A percentile compares a stretch with the other conserved stretches of the same genome.
These are phyloP conservation scores for Uropetala carovei DNA, from an alignment of 2,888 invertebrate species.

Conservation along the genomic window DNA sequence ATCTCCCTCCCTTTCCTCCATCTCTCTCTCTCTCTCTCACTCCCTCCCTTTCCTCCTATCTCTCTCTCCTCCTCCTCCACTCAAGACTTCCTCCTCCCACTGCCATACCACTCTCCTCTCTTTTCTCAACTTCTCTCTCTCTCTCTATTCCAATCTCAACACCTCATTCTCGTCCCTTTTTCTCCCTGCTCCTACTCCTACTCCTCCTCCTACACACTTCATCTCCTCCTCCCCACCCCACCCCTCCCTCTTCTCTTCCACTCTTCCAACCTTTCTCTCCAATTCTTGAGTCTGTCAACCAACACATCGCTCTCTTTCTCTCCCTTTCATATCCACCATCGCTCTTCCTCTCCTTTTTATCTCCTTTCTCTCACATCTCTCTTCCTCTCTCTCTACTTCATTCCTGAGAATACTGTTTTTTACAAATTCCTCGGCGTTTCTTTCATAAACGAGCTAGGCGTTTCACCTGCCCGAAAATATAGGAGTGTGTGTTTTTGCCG, in stretches of 20 bases:
- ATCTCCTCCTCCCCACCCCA: neutral
- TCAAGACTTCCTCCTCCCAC: neutral
- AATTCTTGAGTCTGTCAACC: too few relatives aligned
- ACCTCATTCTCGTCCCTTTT: neutral
- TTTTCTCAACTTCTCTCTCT: neutral
- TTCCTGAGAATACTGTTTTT: neutral
- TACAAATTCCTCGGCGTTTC: too few relatives aligned
- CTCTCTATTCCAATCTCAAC: neutral
- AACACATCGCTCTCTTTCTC: neutral
- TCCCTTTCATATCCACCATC: neutral
- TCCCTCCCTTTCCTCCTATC: neutral
- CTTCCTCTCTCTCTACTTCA: neutral
- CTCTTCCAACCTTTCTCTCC: too few relatives aligned
- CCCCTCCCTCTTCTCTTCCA: neutral
- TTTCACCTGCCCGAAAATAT: too few relatives aligned
- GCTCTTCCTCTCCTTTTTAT: neutral
- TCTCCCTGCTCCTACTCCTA: neutral
- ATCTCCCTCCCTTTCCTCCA: conserved; percentile 14
- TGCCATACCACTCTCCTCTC: neutral
- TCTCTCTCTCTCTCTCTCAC: neutral
- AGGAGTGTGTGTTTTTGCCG: too few relatives aligned
- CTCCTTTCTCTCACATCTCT: neutral
- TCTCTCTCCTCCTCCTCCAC: neutral
- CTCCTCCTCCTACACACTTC: neutral
- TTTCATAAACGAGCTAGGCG: too few relatives aligned